phyloP scores from a whole-genome alignment of 2,797 vertebrate species.

The Allobates femoralis region DNA sequence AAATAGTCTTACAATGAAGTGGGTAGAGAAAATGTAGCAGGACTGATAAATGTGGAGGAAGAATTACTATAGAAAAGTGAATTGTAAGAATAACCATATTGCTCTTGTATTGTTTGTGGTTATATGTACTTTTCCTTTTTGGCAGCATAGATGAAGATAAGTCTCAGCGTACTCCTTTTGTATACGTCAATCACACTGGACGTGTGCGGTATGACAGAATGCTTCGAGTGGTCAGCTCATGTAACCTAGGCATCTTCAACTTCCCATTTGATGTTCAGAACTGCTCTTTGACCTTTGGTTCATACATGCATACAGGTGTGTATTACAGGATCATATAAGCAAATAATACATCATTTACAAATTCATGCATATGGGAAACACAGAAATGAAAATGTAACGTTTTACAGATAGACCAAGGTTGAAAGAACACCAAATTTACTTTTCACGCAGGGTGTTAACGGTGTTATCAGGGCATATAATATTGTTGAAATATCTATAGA shows the following conservation, averaged over 20 bases:
- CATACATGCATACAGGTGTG: constrained; percentile 85
- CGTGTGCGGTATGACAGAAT: constrained; percentile 82
- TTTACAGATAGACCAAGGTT: too few relatives aligned
- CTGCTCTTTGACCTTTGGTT: constrained; percentile 78
- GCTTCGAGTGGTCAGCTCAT: constrained; percentile 80
- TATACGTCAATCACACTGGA: constrained; percentile 82
- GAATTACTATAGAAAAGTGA: not conserved
- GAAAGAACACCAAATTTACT: too few relatives aligned
- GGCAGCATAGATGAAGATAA: constrained; percentile 81
- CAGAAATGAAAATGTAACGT: too few relatives aligned
- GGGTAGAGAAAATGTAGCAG: not conserved
- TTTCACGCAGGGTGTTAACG: too few relatives aligned
- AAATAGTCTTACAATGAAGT: not conserved
- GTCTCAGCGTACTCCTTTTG: constrained; percentile 80
- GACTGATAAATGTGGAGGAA: not conserved
- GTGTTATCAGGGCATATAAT: too few relatives aligned
- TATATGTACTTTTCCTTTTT: not conserved
- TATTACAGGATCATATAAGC: not conserved
- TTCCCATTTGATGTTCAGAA: constrained; percentile 85
- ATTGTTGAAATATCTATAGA: too few relatives aligned
- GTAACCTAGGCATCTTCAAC: constrained; percentile 82
- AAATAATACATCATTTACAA: not conserved
- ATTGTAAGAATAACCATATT: not conserved
- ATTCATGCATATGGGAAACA: not conserved
- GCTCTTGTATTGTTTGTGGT: not conserved